A percentile compares a stretch with the other conserved stretches of the same genome.
These are phyloP conservation scores for Aurelia coerulea DNA, from an alignment of 30 jellyfish, hydroid and myxozoan genomes.

Conservation along the genomic window DNA sequence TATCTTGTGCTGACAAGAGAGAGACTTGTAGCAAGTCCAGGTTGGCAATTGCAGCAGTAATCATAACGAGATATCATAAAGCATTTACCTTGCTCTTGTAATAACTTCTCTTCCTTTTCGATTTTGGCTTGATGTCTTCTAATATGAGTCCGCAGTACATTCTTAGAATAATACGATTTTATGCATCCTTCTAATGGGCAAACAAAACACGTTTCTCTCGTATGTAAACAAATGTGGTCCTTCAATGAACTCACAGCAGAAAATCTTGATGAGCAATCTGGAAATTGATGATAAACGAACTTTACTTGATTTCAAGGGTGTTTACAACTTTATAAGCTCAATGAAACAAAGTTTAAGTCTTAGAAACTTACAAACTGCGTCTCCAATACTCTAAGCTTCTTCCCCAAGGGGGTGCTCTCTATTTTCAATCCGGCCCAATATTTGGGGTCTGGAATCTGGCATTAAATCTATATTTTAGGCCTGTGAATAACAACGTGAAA, in stretches of 20 bases:
- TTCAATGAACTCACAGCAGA: constrained; percentile 47
- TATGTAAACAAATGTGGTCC: constrained; percentile 41
- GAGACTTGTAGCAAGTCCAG: too few species aligned
- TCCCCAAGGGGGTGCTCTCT: too few species aligned
- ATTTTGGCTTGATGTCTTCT: constrained; percentile 33
- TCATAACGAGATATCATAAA: too few species aligned
- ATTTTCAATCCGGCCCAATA: too few species aligned
- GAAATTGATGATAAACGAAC: background rate
- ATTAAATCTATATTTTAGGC: too few species aligned
- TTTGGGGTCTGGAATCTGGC: too few species aligned
- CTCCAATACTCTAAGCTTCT: too few species aligned
- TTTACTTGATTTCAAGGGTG: background rate
- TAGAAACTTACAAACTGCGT: background rate
- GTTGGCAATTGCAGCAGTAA: too few species aligned
- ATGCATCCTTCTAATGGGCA: constrained; percentile 58
- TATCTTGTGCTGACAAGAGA: too few species aligned
- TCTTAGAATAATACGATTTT: constrained; percentile 34
- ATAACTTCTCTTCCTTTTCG: constrained; percentile 28
- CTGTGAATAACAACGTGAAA: too few species aligned
- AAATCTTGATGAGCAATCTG: constrained; percentile 44
- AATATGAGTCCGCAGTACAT: constrained; percentile 18
- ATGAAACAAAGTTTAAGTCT: too few species aligned
- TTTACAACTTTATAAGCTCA: background rate
- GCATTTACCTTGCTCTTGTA: background rate
- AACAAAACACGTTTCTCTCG: constrained; percentile 6